Conservation (phyloP, 2,888 invertebrate genomes). For the Harmothoe impar region DNA sequence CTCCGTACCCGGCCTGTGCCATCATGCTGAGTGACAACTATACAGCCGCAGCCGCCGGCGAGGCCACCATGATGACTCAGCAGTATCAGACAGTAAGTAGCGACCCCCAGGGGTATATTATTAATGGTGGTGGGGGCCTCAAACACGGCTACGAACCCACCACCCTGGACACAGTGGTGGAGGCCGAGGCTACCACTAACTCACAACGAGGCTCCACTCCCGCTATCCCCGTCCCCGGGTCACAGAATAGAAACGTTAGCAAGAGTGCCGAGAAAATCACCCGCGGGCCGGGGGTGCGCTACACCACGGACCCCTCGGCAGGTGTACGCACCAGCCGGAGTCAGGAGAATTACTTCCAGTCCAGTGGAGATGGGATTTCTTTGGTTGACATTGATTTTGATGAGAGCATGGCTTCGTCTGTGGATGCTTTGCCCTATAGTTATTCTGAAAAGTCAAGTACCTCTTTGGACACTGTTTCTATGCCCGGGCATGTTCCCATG, state of each 20-base stretch:
- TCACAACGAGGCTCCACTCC: not conserved
- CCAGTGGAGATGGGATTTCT: conserved; percentile 87
- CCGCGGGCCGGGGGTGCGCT: not conserved
- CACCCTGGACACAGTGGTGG: conserved; percentile 43
- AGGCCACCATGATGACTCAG: not conserved
- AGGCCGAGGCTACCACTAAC: not conserved
- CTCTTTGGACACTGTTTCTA: conserved; percentile 67
- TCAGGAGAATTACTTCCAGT: conserved; percentile 93
- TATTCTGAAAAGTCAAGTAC: conserved; percentile 82
- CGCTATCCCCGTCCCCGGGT: conserved; percentile 38
- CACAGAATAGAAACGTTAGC: conserved; percentile 72
- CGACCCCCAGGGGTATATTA: conserved; percentile 28
- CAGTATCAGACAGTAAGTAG: conserved; percentile 12
- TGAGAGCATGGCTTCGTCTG: conserved; percentile 95
- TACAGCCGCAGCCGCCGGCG: not conserved
- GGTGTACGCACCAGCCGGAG: conserved; percentile 93
- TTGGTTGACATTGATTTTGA: conserved; percentile 95
- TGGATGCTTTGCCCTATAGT: conserved; percentile 90
- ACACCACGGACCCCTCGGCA: conserved; percentile 73
- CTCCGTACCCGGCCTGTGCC: conserved; percentile 36
- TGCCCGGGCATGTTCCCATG: conserved; percentile 48
- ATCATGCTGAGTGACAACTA: conserved; percentile 32
- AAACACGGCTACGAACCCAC: conserved; percentile 46
- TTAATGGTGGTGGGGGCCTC: not conserved
- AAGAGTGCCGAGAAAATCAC: conserved; percentile 80